Evolutionary conservation across 2,888 invertebrate genomes (phyloP).

Genomic region (Yponomeuta evonymella): DNA sequence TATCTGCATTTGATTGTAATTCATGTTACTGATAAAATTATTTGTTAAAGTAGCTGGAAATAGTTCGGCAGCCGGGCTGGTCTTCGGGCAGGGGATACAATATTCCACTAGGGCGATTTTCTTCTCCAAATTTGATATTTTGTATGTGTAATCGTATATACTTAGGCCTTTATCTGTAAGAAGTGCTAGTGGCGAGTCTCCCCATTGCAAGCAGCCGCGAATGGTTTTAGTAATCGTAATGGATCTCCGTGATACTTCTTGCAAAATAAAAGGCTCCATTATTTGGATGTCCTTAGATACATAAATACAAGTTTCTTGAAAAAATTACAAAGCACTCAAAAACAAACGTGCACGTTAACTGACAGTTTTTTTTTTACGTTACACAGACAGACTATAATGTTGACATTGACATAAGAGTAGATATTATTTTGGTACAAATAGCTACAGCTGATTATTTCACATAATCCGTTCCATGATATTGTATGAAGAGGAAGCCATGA

Average conservation of each 20-base stretch:
- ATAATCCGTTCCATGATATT: too few relatives aligned
- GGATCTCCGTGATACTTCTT: constrained; percentile 43
- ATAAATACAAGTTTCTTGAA: not conserved
- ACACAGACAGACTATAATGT: too few relatives aligned
- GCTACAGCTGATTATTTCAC: too few relatives aligned
- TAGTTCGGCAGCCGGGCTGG: constrained; percentile 41
- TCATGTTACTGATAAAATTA: constrained; percentile 36
- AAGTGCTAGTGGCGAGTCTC: constrained; percentile 41
- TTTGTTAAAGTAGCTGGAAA: constrained; percentile 33
- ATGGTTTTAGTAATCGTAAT: constrained; percentile 43
- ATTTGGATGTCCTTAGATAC: not conserved
- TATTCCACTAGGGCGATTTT: constrained; percentile 42
- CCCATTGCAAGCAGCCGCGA: constrained; percentile 40
- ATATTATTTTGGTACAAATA: too few relatives aligned
- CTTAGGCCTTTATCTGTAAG: constrained; percentile 46
- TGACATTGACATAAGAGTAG: too few relatives aligned
- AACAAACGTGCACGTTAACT: too few relatives aligned
- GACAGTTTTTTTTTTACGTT: too few relatives aligned
- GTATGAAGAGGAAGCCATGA: too few relatives aligned
- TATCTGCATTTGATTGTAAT: constrained; percentile 49
- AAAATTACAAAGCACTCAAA: not conserved
- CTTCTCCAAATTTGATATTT: constrained; percentile 49
- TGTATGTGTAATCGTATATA: constrained; percentile 43
- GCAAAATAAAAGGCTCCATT: constrained; percentile 26
- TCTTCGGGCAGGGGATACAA: constrained; percentile 37